Evolutionary conservation across 2,113 vertebrate genomes (phyloP), one percentile per base, ranked within the genome.

Genomic region (Galeopterus variegatus): DNA sequence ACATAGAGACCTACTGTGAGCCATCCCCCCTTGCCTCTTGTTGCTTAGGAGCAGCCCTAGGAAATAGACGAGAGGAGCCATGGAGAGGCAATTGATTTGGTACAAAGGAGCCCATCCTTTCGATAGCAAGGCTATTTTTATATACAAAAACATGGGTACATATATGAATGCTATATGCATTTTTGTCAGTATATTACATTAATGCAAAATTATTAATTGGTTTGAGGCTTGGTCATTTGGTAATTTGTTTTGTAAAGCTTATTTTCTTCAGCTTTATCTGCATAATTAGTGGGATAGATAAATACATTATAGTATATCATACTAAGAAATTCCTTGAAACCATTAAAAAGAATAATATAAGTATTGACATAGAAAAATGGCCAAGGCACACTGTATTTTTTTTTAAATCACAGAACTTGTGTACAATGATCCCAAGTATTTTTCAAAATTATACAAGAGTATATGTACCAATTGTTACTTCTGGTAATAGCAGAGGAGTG

Each of bases 191-290:
- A 79, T 45, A 54, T 54, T 72, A 14, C 3, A 13, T 72, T 64
- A 77, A 72, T 72, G 14, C 54, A 15, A 91, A 95, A 86, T 11
- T 94, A 81, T 52, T 88, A 50, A 84, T 69, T 84, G 31, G 6
- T 58, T 14, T 62, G 72, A 73, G 65, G 0, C 60, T 60, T 52
- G 15, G 33, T 36, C 18, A 65, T 69, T 69, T 60, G 52, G 28
- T 67, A 79, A 76, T 79, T 80, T 24, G 12, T 41, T 65, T 85
- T 72, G 10, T 62, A 31, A 73, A 87, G 45, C 10, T 70, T 64
- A 48, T 90, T 93, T 88, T 88, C 36, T 69, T 85, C 54, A 84
- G 45, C 17, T 23, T 77, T 19, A 85, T 90, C 56, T 52, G 52
- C 14, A 7, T 87, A 79, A 79, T 73, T 45, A 64, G 62, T 12